These are phyloP conservation scores for Serilophus lunatus DNA, from an alignment of 2,113 vertebrate species.

Conservation along the genomic window DNA sequence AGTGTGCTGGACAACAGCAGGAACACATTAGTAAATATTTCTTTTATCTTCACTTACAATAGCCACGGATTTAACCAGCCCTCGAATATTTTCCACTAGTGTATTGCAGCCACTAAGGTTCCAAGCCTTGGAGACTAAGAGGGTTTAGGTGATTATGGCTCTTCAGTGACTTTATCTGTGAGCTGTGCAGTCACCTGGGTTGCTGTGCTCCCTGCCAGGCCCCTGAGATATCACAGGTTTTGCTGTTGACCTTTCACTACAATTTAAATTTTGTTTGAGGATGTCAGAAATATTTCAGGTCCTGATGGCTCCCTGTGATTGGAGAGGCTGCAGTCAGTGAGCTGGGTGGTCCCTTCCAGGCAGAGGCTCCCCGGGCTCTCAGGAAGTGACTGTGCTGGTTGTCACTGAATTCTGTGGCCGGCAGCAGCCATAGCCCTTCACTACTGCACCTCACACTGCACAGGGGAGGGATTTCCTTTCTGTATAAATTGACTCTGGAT, in stretches of 20 bases:
- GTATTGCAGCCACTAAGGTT: not conserved
- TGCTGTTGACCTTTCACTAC: not conserved
- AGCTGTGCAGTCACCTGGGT: not conserved
- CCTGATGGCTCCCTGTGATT: not conserved
- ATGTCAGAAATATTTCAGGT: not conserved
- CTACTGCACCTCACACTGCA: not conserved
- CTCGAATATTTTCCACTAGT: not conserved
- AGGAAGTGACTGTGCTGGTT: not conserved
- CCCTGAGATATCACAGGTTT: not conserved
- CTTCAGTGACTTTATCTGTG: not conserved
- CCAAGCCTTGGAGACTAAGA: not conserved
- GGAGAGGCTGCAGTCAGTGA: not conserved
- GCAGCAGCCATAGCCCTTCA: not conserved
- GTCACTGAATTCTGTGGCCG: not conserved
- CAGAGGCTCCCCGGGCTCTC: not conserved
- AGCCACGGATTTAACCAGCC: not conserved
- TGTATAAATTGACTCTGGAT: not conserved
- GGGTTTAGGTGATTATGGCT: not conserved
- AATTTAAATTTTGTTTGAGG: not conserved
- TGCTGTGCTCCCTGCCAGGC: not conserved
- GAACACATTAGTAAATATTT: constrained; percentile 46
- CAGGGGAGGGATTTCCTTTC: not conserved
- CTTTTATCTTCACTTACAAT: constrained; percentile 46
- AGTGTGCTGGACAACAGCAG: constrained; percentile 18
- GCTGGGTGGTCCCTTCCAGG: not conserved